Evolutionary conservation across 2,113 vertebrate species (phyloP).

Genomic region (Euleptes europaea): DNA sequence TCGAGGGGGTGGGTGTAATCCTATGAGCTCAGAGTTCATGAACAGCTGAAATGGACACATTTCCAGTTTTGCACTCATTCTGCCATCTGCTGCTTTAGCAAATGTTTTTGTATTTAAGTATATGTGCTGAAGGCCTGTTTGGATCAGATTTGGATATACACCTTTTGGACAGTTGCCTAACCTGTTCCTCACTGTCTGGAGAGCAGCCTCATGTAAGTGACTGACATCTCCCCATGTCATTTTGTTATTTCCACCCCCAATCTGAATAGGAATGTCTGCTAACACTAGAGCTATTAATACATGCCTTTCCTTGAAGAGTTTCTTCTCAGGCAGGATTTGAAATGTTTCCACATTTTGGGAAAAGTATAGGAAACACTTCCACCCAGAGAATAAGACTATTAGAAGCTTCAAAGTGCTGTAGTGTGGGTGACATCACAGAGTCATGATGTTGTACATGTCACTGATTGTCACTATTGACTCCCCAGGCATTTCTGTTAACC

Average conservation of each 20-base stretch:
- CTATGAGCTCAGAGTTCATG: constrained; percentile 45
- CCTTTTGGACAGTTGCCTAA: neutral
- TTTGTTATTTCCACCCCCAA: no score
- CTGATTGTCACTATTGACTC: neutral
- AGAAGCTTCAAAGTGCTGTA: neutral
- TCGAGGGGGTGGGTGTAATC: constrained; percentile 42
- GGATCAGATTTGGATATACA: neutral
- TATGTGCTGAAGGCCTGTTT: neutral
- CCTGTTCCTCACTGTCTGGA: neutral
- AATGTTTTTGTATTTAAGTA: neutral
- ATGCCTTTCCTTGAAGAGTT: neutral
- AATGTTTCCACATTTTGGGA: neutral
- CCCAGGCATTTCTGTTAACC: no score
- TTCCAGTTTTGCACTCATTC: constrained; percentile 21
- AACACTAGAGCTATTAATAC: neutral
- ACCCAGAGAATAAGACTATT: neutral
- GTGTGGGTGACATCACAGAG: neutral
- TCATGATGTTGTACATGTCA: neutral
- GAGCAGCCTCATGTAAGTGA: neutral
- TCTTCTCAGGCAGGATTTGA: neutral
- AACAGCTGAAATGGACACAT: constrained; percentile 28
- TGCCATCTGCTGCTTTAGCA: constrained; percentile 31
- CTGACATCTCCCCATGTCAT: neutral
- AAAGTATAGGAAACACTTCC: neutral
- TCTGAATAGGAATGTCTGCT: neutral